A percentile compares a stretch with the other conserved stretches of the same genome.
These are phyloP conservation scores for Drosophila basisetae DNA, from an alignment of 2,888 invertebrate species.

Conservation along the genomic window DNA sequence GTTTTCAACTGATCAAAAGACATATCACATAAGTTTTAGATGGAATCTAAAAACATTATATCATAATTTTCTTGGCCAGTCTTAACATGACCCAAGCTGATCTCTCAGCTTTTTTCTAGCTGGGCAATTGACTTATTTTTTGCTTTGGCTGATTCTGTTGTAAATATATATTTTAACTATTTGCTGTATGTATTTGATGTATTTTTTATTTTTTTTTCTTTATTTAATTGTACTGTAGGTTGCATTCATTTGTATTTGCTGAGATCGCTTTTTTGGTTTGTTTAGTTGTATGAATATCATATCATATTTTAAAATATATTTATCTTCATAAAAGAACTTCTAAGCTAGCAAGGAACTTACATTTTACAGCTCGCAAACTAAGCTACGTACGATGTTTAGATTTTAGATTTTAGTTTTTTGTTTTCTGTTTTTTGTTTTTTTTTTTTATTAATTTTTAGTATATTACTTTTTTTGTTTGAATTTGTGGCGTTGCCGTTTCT, in stretches of 20 bases:
- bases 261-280: conserved; percentile 60
- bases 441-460: conserved; percentile 13
- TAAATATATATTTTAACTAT: conserved; percentile 71
- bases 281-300: conserved; percentile 51
- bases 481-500: conserved; percentile 52
- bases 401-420: neutral
- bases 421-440: neutral
- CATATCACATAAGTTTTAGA: conserved; percentile 55
- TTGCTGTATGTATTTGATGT: conserved; percentile 60
- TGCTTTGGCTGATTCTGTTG: conserved; percentile 41
- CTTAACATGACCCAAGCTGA: conserved; percentile 14
- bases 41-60: conserved; percentile 16
- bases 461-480: conserved; percentile 30
- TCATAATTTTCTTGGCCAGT: conserved; percentile 30
- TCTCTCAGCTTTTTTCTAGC: conserved; percentile 10
- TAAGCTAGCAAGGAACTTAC: conserved; percentile 66
- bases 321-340: conserved; percentile 27
- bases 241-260: conserved; percentile 70
- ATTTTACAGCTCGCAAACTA: conserved; percentile 66
- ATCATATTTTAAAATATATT: conserved; percentile 24
- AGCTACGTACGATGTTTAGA: conserved; percentile 43
- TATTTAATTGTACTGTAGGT: conserved; percentile 63
- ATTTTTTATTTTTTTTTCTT: conserved; percentile 21
- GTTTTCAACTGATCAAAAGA: conserved; percentile 23
- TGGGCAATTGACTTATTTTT: conserved; percentile 29